These are phyloP conservation scores for Bovichtus variegatus DNA, from an alignment of 2,797 vertebrate genomes.

Conservation along the genomic window DNA sequence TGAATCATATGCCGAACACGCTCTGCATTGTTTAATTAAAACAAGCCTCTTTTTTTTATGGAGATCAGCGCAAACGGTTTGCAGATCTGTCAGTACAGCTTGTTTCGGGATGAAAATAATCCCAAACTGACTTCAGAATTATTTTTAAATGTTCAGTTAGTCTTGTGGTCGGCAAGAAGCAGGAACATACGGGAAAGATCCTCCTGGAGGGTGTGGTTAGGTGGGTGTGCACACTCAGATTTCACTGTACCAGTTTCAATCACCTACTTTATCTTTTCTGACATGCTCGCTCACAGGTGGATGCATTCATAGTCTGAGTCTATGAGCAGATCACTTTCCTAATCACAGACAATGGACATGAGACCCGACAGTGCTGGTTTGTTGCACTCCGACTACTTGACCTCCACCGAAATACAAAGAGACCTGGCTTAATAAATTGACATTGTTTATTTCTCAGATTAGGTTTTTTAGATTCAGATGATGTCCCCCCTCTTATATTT, in stretches of 20 bases:
- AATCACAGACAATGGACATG: conserved; percentile 14
- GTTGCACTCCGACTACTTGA: conserved; percentile 3
- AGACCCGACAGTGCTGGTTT: not conserved
- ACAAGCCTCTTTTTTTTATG: conserved; percentile 38
- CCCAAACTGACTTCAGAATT: conserved; percentile 9
- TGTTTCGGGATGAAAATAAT: conserved; percentile 39
- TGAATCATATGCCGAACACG: conserved; percentile 46
- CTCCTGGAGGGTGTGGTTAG: not conserved
- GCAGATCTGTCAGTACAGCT: not conserved
- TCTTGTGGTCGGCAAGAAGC: not conserved
- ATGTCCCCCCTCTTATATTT: not conserved
- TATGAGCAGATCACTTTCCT: conserved; percentile 9
- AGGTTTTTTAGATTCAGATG: not conserved
- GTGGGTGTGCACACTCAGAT: conserved; percentile 14
- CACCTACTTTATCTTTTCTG: conserved; percentile 10
- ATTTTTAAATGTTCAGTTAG: conserved; percentile 5
- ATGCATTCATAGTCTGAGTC: conserved; percentile 12
- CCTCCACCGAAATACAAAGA: not conserved
- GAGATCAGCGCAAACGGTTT: conserved; percentile 28
- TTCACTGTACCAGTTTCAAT: conserved; percentile 28
- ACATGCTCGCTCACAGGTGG: conserved; percentile 9
- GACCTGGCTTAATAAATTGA: not conserved
- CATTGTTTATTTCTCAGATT: not conserved
- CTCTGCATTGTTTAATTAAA: conserved; percentile 46
- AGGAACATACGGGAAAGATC: not conserved